A percentile compares a stretch with the other conserved stretches of the same genome.
These are phyloP conservation scores for Cliona cf. orientalis DNA, from an alignment of 37 sponge, comb jelly and placozoan species.

Conservation along the genomic window DNA sequence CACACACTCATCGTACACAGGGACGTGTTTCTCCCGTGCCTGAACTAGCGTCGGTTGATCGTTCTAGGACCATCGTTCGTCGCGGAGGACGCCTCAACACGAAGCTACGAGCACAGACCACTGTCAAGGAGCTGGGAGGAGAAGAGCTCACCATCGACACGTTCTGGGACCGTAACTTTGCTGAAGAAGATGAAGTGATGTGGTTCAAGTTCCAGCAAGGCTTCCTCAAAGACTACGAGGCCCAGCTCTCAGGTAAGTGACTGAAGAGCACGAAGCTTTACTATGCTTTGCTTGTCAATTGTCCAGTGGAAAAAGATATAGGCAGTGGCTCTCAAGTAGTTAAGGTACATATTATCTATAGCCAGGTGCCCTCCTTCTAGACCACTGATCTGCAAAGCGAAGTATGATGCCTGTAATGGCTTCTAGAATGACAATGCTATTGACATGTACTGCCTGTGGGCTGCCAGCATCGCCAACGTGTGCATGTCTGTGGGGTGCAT, in stretches of 20 bases:
- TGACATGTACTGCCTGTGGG: too few relatives aligned
- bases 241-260: slow-evolving; percentile 47
- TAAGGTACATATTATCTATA: too few relatives aligned
- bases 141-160: slow-evolving; percentile 32
- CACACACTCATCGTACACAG: background rate
- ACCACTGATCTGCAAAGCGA: too few relatives aligned
- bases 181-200: slow-evolving; percentile 47
- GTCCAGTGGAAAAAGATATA: too few relatives aligned
- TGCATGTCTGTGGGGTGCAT: too few relatives aligned
- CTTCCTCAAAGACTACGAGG: slow-evolving; percentile 70
- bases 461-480: too few relatives aligned
- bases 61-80: background rate
- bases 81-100: slow-evolving; percentile 37
- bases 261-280: background rate
- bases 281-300: background rate
- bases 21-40: background rate
- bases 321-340: too few relatives aligned
- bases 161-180: slow-evolving; percentile 86
- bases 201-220: slow-evolving; percentile 78
- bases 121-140: slow-evolving; percentile 1
- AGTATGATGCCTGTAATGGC: too few relatives aligned
- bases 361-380: too few relatives aligned
- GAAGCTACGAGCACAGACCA: slow-evolving; percentile 30
- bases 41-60: background rate
- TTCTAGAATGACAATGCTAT: too few relatives aligned